Evolutionary conservation across 2,888 invertebrate species (phyloP), one percentile per base, ranked within the genome.

Genomic region (Eremobia ochroleuca): DNA sequence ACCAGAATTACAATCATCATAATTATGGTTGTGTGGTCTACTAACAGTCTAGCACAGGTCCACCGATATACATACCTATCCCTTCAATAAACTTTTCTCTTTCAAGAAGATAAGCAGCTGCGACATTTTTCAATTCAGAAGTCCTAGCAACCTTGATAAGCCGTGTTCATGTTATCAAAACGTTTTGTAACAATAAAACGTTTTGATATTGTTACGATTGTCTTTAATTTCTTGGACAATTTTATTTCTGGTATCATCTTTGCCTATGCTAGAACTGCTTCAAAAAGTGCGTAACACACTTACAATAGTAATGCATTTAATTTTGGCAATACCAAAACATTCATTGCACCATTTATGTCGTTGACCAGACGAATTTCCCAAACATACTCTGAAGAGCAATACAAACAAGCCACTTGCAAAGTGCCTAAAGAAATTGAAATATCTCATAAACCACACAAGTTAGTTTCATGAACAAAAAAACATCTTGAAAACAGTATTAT

Each of bases 181-280:
- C 18, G 21, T 46, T 52, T 37, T 62, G n/a, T n/a, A n/a, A n/a
- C n/a, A n/a, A n/a, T n/a, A n/a, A n/a, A n/a, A n/a, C n/a, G n/a
- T n/a, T n/a, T n/a, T n/a, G n/a, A n/a, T 46, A 37, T 6, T 46
- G 43, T n/a, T 46, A 46, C 37, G n/a, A 5, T 77, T 80, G 31
- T 77, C 25, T 79, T 64, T 80, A 58, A 49, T 37, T 55, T 21
- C 55, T 73, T 28, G 31, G 52, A 34, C 34, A 25, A 21, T 71
- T 37, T 37, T 9, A 37, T 43, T 28, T 75, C n/a, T 13, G 28
- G 18, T 46, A 18, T 28, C 34, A 46, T 43, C 15, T 61, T 61
- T 13, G 31, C 28, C 8, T 59, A 13, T 15, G n/a, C 43, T 43
- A 31, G 1, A 55, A 66, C 11, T 61, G 28, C 28, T 46, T 66